A percentile compares a stretch with the other conserved stretches of the same genome.
Conservation (phyloP, 2,113 vertebrate species). For the Cyanoderma ruficeps region DNA sequence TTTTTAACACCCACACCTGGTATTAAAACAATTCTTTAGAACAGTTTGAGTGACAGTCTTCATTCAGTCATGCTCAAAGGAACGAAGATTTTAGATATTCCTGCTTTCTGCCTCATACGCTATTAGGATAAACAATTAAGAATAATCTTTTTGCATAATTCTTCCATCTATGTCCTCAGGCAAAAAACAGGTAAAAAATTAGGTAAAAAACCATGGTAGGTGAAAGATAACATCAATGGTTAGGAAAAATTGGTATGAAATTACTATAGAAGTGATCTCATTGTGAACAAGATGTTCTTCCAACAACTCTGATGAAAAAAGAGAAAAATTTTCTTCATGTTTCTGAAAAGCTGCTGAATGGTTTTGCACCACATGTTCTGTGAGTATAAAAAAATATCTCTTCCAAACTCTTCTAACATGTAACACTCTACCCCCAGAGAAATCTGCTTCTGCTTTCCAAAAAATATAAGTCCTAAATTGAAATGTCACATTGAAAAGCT, state of each 20-base stretch:
- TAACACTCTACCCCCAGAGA: neutral
- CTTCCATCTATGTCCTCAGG: neutral
- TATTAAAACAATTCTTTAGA: neutral
- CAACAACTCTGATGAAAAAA: neutral
- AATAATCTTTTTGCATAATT: neutral
- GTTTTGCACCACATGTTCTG: constrained; percentile 29
- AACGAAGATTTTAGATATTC: neutral
- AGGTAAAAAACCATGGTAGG: neutral
- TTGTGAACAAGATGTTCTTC: neutral
- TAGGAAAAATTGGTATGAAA: neutral
- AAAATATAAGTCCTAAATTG: neutral
- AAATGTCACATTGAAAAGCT: constrained; percentile 16
- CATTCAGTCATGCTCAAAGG: neutral
- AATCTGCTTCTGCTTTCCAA: constrained; percentile 28
- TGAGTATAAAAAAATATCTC: neutral
- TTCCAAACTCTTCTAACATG: neutral
- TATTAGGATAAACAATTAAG: neutral
- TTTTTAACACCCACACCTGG: neutral
- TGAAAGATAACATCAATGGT: neutral
- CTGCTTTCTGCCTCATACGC: neutral
- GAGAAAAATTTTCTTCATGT: neutral
- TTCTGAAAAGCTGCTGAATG: neutral
- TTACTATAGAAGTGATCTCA: neutral
- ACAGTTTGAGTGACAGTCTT: neutral
- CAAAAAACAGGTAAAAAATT: neutral